These are phyloP conservation scores for Zophobas morio DNA, from an alignment of 1,140 invertebrate species.

Conservation along the genomic window DNA sequence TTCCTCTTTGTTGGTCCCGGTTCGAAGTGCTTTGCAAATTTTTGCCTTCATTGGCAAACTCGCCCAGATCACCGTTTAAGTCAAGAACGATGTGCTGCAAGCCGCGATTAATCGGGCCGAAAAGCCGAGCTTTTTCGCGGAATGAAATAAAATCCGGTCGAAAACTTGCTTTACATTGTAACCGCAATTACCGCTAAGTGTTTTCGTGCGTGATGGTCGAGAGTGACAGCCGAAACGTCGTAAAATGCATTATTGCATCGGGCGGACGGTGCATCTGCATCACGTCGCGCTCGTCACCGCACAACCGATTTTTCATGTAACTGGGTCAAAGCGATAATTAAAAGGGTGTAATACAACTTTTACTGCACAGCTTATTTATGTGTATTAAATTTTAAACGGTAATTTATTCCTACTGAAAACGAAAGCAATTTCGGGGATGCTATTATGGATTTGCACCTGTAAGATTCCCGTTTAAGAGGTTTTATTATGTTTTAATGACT, in stretches of 20 bases:
- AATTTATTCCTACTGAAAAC: conserved; percentile 46
- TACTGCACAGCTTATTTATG: conserved; percentile 40
- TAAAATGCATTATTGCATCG: conserved; percentile 22
- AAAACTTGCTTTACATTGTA: conserved; percentile 24
- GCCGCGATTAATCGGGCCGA: conserved; percentile 8
- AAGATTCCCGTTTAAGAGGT: conserved; percentile 18
- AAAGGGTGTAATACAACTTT: conserved; percentile 48
- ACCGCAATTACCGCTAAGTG: not conserved
- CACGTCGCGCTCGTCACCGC: conserved; percentile 13
- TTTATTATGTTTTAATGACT: conserved; percentile 38
- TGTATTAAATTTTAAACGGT: conserved; percentile 37
- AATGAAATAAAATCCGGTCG: not conserved
- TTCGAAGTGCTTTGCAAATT: conserved; percentile 56
- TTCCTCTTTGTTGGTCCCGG: conserved; percentile 55
- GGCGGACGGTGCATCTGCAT: conserved; percentile 31
- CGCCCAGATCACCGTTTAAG: conserved; percentile 31
- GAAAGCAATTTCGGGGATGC: conserved; percentile 42
- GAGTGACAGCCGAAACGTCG: conserved; percentile 31
- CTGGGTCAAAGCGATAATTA: conserved; percentile 46
- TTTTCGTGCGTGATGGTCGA: not conserved
- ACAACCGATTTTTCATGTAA: conserved; percentile 41
- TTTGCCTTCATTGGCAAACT: conserved; percentile 34
- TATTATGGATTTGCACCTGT: conserved; percentile 40
- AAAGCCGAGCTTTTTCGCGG: not conserved
- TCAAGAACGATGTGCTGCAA: conserved; percentile 22